Base-by-base conservation (phyloP, 2,113 vertebrate genomes). In the Nothobranchius furzeri region DNA sequence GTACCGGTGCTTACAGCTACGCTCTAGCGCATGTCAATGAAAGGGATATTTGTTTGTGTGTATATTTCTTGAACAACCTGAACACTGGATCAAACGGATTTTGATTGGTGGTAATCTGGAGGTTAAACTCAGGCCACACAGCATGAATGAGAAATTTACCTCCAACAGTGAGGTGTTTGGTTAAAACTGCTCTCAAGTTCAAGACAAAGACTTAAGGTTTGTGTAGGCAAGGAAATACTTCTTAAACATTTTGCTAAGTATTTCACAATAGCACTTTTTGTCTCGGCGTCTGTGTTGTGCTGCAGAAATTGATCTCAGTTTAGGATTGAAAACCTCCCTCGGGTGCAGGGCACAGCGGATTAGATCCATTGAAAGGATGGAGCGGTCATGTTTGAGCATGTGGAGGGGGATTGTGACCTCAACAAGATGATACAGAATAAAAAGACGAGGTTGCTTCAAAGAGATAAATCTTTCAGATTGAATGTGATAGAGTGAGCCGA, bases 251-350 rank as follows among this genome's bases (percentile, higher is more conserved):
- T 69, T 65, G 24, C 0, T n/a, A 75, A 24, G 49, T 3, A 45
- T 76, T 65, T 78, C 76, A 25, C 30, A 61, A 81, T 76, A 15
- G 30, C 40, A 37, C 35, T 35, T 35, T 12, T 37, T 45, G 12
- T 13, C 46, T 9, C 53, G 5, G 9, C 43, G 42, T 69, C 58
- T 9, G 4, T 7, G n/a, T 61, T 63, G 17, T 60, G 57, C 73
- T 57, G 82, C 79, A 82, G 88, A 88, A 90, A 90, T 85, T 84
- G 86, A 81, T 89, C 85, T 85, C 87, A 88, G 81, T 53, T 48
- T 84, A 58, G 53, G 79, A 87, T 67, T 73, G 77, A 74, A 82
- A 56, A 79, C 60, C 56, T 86, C 78, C 73, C 77, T 57, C 46
- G 76, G 55, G 84, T 54, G 53, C 42, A 13, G 57, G 47, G 51